phyloP scores from a whole-genome alignment of 2,797 vertebrate species.

The Harpagifer antarcticus region DNA sequence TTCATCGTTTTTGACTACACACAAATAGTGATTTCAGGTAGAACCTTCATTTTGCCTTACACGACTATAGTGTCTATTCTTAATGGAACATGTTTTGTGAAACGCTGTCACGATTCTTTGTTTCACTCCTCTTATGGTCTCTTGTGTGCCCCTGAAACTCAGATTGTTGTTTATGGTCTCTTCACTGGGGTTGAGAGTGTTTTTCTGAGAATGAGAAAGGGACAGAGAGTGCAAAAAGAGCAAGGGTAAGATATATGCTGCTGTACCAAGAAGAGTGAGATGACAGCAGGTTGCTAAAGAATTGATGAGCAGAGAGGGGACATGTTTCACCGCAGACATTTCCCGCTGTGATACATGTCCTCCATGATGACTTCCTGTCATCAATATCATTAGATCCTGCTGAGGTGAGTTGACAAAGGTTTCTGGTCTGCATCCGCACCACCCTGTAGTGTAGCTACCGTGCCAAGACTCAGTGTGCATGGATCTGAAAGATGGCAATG shows the following conservation, averaged over 20 bases:
- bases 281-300: constrained; percentile 82
- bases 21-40: not conserved
- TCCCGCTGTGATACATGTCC: constrained; percentile 82
- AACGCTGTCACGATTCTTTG: not conserved
- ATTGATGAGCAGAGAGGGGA: constrained; percentile 81
- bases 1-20: not conserved
- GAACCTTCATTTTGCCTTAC: not conserved
- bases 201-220: not conserved
- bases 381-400: constrained; percentile 80
- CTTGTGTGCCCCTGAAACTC: not conserved
- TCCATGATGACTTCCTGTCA: constrained; percentile 80
- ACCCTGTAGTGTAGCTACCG: not conserved
- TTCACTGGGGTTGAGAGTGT: not conserved
- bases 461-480: constrained; percentile 43
- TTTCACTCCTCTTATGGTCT: not conserved
- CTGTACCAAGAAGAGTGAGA: constrained; percentile 55
- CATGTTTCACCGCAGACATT: constrained; percentile 81
- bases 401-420: constrained; percentile 76
- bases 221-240: constrained; percentile 26
- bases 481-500: constrained; percentile 28
- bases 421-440: constrained; percentile 51
- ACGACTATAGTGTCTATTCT: constrained; percentile 14
- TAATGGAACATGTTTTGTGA: not conserved
- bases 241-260: constrained; percentile 41
- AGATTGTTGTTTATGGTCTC: not conserved